phyloP scores from a whole-genome alignment of 2,113 vertebrate genomes.

The Carassius gibelio region DNA sequence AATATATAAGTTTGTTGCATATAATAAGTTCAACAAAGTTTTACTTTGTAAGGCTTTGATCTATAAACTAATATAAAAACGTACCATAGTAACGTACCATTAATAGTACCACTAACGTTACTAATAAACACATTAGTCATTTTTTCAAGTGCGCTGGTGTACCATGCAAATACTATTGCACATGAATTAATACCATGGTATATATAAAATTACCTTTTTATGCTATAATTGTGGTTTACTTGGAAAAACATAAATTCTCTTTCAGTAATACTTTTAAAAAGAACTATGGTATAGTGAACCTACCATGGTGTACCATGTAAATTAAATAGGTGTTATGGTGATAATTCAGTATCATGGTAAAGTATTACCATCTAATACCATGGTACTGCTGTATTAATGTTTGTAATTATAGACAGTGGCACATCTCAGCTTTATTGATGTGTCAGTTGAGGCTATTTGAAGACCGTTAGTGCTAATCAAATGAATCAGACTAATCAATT shows the following conservation, averaged over 20 bases:
- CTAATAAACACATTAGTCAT: neutral
- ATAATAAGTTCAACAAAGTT: neutral
- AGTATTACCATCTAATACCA: neutral
- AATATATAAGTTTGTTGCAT: neutral
- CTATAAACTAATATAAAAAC: neutral
- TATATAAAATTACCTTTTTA: neutral
- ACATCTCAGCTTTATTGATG: neutral
- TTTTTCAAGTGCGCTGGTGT: neutral
- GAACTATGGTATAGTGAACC: neutral
- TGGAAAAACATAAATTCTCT: neutral
- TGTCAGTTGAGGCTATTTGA: neutral
- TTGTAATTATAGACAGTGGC: neutral
- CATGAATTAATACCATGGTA: neutral
- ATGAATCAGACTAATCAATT: conserved; percentile 12
- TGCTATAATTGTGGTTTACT: neutral
- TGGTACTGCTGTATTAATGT: neutral
- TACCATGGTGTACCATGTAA: neutral
- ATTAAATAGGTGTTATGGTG: neutral
- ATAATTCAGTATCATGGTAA: neutral
- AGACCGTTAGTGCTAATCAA: neutral
- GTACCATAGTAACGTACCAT: neutral
- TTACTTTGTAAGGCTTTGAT: neutral
- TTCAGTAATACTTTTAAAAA: neutral
- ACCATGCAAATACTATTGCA: neutral
- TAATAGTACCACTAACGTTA: neutral